Conservation (phyloP, 2,888 invertebrate genomes). For the Parnassius mnemosyne region DNA sequence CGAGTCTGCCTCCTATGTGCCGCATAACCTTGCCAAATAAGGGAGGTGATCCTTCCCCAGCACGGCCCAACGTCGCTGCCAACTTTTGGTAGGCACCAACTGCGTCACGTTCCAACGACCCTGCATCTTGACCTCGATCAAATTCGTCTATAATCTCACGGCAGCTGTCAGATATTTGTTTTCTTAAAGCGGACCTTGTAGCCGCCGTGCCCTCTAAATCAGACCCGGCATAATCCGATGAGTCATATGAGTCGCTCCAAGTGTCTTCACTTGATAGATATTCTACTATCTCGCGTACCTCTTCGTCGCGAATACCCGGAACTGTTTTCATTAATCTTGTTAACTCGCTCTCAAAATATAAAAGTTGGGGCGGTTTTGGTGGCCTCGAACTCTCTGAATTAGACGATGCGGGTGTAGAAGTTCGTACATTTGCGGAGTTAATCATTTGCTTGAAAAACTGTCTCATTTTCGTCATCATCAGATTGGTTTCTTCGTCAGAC, state of each 20-base stretch:
- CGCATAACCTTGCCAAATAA: constrained; percentile 95
- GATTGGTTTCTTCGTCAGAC: constrained; percentile 95
- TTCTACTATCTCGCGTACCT: constrained; percentile 94
- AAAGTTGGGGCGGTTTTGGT: constrained; percentile 90
- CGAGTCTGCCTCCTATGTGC: constrained; percentile 92
- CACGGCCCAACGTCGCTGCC: constrained; percentile 90
- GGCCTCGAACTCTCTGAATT: constrained; percentile 82
- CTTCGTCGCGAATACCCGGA: constrained; percentile 93
- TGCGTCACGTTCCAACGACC: constrained; percentile 85
- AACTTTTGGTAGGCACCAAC: constrained; percentile 93
- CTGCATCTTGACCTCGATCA: constrained; percentile 84
- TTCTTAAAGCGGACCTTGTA: constrained; percentile 86
- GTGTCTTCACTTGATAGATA: constrained; percentile 95
- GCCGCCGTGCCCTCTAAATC: constrained; percentile 87
- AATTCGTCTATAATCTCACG: constrained; percentile 94
- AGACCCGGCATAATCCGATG: constrained; percentile 94
- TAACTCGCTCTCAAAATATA: constrained; percentile 94
- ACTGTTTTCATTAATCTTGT: constrained; percentile 96
- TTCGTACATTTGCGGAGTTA: constrained; percentile 81
- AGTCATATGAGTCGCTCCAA: constrained; percentile 96
- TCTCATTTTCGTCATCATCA: constrained; percentile 97
- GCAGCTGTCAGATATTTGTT: constrained; percentile 93
- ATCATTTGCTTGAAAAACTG: constrained; percentile 96
- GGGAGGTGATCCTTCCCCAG: constrained; percentile 87
- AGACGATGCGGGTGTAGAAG: constrained; percentile 78